Evolutionary conservation across 2,797 vertebrate species (phyloP).

Genomic region (Pangasius larnaudii): DNA sequence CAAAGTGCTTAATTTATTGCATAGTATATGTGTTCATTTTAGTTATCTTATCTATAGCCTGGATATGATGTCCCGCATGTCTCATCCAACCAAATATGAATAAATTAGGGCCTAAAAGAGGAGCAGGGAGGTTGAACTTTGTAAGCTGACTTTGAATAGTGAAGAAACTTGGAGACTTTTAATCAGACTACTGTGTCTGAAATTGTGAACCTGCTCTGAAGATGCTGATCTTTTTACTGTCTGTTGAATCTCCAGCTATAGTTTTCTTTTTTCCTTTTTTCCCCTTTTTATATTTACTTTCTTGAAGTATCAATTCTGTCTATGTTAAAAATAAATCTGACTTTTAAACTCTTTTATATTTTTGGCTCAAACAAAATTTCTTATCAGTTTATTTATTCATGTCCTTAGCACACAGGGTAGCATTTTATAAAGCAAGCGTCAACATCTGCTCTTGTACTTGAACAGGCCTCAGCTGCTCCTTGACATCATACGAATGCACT

Average conservation of each 20-base stretch:
- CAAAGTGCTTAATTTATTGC: too few species aligned
- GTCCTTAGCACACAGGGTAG: background rate
- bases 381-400: background rate
- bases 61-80: too few species aligned
- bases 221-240: background rate
- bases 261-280: background rate
- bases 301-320: too few species aligned
- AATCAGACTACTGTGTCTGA: background rate
- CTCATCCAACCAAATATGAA: too few species aligned
- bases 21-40: too few species aligned
- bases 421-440: background rate
- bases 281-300: too few species aligned
- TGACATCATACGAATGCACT: slow-evolving; percentile 16
- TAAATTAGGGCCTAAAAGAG: too few species aligned
- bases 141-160: too few species aligned
- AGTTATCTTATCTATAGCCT: too few species aligned
- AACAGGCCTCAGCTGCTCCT: background rate
- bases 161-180: too few species aligned
- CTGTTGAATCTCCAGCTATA: background rate
- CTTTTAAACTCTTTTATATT: background rate
- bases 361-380: background rate
- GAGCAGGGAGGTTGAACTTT: too few species aligned
- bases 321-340: background rate
- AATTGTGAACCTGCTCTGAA: background rate
- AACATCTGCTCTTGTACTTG: background rate